Percentiles rank a stretch among this genome's conserved stretches.
phyloP scores from a whole-genome alignment of 2,113 vertebrate species.

The Phyllostomus hastatus region DNA sequence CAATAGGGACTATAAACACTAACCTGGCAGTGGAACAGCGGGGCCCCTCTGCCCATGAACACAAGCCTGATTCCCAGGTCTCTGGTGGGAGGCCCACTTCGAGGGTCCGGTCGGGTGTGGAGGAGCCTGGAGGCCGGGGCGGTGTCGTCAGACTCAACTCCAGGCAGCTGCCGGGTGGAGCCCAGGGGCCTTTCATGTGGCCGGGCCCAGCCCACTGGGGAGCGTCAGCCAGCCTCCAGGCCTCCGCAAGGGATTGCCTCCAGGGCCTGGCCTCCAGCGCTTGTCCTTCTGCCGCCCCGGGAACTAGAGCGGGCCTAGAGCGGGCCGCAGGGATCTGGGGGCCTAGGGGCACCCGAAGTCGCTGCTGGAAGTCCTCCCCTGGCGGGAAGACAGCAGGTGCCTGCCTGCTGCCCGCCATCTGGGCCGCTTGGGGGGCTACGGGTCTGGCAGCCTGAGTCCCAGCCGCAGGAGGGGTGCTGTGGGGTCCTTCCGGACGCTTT shows the following conservation, averaged over 20 bases:
- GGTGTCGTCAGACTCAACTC: slow-evolving; percentile 19
- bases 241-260: neutral
- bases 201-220: neutral
- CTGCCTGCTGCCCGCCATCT: rapidly evolving
- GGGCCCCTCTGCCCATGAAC: rapidly evolving
- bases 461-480: neutral
- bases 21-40: neutral
- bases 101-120: neutral
- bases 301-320: neutral
- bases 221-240: neutral
- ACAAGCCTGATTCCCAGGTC: neutral
- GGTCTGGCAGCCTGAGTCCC: neutral
- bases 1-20: neutral
- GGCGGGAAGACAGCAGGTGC: neutral
- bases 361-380: neutral
- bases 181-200: slow-evolving; percentile 69
- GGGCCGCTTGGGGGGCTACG: rapidly evolving
- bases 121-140: neutral
- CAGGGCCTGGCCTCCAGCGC: neutral
- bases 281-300: rapidly evolving
- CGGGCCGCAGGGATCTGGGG: neutral
- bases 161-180: slow-evolving; percentile 44
- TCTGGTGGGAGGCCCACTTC: neutral
- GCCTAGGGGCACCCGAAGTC: neutral
- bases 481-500: too few relatives aligned